Evolutionary conservation across 2,888 invertebrate species (phyloP), one percentile per base, ranked within the genome.

Genomic region (Acholoe squamosa): DNA sequence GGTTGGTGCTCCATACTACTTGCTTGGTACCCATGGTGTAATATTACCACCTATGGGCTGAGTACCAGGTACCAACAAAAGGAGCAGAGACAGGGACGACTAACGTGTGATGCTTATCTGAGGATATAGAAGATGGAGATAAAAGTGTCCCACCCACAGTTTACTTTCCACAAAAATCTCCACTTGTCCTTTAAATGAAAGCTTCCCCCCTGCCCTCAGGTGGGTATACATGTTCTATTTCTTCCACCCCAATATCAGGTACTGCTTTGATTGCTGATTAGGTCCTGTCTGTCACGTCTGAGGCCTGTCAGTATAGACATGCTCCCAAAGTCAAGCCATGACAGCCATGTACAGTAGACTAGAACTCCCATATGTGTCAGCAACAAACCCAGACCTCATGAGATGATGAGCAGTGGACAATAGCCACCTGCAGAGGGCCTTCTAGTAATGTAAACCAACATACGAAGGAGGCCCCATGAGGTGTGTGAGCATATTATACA

Each of bases 21-120:
- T 43, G 43, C 5, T 43, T 43, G 43, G 43, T 43, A 43, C 43
- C 61, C 25, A 71, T 71, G 71, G 31, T 71, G 31, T 71, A 71
- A 71, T 22, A 71, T 71, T 71, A 71, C 71, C 28, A 71, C 71
- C 71, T 71, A 28, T 71, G 71, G 25, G 71, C 5, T 61, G 61
- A n/a, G n/a, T 19, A n/a, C 61, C 61, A 61, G 61, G 22, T n/a
- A 61, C 61, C 61, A 61, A n/a, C 61, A 61, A 61, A 43, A 61
- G 71, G 28, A 16, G n/a, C 3, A 28, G 71, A 71, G 71, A 28
- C 31, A 28, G 28, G 71, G 71, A 28, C 14, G 31, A n/a, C 31
- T 25, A 28, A 71, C 71, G 25, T 25, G 14, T 25, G 71, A 71
- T 71, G 28, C 71, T 71, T 71, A 71, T 71, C 71, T 28, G 28